Evolutionary conservation across 2,113 vertebrate genomes (phyloP).

Genomic region (Microtus richardsoni): DNA sequence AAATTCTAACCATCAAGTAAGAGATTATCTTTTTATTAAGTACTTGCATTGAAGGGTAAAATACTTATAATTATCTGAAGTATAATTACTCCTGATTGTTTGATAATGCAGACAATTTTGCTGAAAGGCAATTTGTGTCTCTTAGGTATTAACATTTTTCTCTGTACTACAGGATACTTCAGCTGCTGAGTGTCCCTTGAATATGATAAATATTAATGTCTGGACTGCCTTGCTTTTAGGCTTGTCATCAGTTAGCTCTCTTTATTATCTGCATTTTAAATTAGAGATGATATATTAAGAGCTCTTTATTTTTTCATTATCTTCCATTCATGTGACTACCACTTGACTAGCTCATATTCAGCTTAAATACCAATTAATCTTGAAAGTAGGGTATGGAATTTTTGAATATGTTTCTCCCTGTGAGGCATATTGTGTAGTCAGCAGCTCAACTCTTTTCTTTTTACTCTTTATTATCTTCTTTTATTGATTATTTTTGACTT

Average conservation of each 20-base stretch:
- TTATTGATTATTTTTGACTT: not conserved
- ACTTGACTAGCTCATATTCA: constrained; percentile 74
- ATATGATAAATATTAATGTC: constrained; percentile 73
- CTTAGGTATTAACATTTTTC: constrained; percentile 47
- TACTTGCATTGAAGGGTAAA: not conserved
- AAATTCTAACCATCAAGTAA: not conserved
- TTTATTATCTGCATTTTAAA: constrained; percentile 79
- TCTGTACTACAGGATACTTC: not conserved
- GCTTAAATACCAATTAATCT: constrained; percentile 71
- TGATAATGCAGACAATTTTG: constrained; percentile 54
- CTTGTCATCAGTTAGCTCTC: constrained; percentile 75
- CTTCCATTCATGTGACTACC: constrained; percentile 74
- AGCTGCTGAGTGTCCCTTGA: constrained; percentile 48
- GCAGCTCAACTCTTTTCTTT: not conserved
- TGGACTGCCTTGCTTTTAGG: constrained; percentile 63
- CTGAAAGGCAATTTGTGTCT: constrained; percentile 47
- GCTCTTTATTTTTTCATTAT: constrained; percentile 77
- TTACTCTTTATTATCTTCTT: not conserved
- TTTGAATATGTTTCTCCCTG: not conserved
- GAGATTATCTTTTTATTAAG: not conserved
- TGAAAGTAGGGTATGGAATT: not conserved
- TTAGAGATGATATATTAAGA: constrained; percentile 75
- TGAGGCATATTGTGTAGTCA: not conserved
- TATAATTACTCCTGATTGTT: constrained; percentile 40
- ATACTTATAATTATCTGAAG: constrained; percentile 19